These are phyloP conservation scores for Erethizon dorsatum DNA, from an alignment of 2,797 vertebrate species.

Conservation along the genomic window DNA sequence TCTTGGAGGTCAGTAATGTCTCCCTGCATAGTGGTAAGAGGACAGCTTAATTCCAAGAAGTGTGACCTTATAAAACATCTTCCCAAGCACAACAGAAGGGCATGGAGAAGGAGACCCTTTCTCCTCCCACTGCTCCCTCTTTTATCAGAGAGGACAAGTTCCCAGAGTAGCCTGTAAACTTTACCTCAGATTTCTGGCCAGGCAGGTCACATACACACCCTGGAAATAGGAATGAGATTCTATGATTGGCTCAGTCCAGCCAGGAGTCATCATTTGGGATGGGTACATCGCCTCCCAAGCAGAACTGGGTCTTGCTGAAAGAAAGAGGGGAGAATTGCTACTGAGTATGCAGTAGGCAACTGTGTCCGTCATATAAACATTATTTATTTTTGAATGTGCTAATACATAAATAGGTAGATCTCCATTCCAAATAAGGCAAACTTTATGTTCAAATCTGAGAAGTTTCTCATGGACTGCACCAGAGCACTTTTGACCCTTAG, in stretches of 20 bases:
- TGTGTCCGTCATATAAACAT: background rate
- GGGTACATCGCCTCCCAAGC: background rate
- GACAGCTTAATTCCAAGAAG: background rate
- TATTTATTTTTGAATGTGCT: background rate
- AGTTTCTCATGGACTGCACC: background rate
- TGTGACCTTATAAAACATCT: background rate
- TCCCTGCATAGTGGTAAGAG: background rate
- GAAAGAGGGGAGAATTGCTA: background rate
- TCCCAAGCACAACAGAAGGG: background rate
- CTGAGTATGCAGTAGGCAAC: background rate
- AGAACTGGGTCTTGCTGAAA: background rate
- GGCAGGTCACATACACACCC: background rate
- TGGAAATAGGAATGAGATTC: background rate
- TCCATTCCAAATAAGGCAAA: background rate
- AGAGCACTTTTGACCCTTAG: background rate
- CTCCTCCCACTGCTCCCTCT: background rate
- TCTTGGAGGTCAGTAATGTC: background rate
- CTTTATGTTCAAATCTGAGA: background rate
- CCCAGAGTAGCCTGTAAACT: background rate
- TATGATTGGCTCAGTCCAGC: background rate
- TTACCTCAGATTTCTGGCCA: background rate
- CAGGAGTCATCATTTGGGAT: background rate
- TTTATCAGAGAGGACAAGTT: background rate
- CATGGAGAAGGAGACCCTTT: background rate
- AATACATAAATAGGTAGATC: background rate